phyloP scores from a whole-genome alignment of 2,888 invertebrate species.

The Tetrapedia diversipes region DNA sequence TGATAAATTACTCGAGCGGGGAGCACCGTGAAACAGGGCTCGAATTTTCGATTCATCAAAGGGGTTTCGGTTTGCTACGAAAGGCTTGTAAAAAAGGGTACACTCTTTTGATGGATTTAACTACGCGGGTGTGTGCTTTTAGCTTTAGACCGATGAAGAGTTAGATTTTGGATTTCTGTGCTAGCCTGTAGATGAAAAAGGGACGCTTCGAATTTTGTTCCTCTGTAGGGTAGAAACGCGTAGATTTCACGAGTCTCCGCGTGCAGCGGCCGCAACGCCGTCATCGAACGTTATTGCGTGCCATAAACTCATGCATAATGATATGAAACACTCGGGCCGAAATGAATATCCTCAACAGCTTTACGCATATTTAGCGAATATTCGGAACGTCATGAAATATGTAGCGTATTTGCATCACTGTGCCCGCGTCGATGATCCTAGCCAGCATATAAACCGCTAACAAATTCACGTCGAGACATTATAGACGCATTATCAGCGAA shows the following conservation, averaged over 20 bases:
- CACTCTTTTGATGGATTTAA: too few relatives aligned
- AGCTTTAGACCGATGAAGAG: too few relatives aligned
- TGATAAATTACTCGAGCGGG: slow-evolving; percentile 60
- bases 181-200: background rate
- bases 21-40: slow-evolving; percentile 18
- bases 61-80: background rate
- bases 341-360: slow-evolving; percentile 54
- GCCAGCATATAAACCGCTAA: slow-evolving; percentile 43
- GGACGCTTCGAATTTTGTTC: background rate
- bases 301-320: slow-evolving; percentile 43
- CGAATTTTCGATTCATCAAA: slow-evolving; percentile 1
- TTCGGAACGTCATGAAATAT: slow-evolving; percentile 52
- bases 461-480: slow-evolving; percentile 48
- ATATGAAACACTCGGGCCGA: slow-evolving; percentile 37
- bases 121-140: too few relatives aligned
- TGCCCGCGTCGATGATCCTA: slow-evolving; percentile 39
- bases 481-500: slow-evolving; percentile 40
- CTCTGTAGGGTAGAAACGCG: too few relatives aligned
- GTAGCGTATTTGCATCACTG: slow-evolving; percentile 47
- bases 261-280: background rate
- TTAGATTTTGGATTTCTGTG: background rate
- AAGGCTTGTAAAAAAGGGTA: too few relatives aligned
- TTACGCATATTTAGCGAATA: slow-evolving; percentile 58
- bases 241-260: background rate
- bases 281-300: slow-evolving; percentile 34